phyloP scores from a whole-genome alignment of 2,888 invertebrate genomes.

The Anarsia innoxiella region DNA sequence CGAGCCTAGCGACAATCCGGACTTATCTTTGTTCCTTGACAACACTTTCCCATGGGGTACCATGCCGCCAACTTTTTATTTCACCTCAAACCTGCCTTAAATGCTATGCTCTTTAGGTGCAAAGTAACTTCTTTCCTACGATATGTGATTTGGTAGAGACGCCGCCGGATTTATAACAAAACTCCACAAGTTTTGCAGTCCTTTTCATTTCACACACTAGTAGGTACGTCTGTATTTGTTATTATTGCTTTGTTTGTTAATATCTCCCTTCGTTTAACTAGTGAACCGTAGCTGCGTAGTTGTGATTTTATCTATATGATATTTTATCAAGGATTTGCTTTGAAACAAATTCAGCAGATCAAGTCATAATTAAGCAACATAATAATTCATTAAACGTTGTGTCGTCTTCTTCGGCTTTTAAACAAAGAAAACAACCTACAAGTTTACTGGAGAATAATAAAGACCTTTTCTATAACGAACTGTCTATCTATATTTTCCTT shows the following conservation, averaged over 20 bases:
- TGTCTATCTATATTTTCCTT: no score
- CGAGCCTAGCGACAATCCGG: conserved; percentile 61
- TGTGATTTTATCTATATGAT: no score
- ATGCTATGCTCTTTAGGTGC: not conserved
- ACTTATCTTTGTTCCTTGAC: conserved; percentile 68
- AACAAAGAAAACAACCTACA: no score
- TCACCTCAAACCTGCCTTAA: conserved; percentile 24
- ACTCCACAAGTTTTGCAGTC: conserved; percentile 62
- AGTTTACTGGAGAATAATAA: no score
- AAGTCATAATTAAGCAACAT: no score
- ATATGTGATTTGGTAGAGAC: conserved; percentile 22
- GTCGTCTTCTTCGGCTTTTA: no score
- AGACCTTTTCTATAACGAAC: no score
- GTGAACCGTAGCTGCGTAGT: no score
- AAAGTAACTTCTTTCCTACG: conserved; percentile 24
- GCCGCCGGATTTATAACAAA: conserved; percentile 53
- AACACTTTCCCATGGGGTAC: conserved; percentile 65
- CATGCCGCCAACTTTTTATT: conserved; percentile 25
- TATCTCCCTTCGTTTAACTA: conserved; percentile 24
- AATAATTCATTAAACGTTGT: no score
- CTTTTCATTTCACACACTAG: conserved; percentile 59
- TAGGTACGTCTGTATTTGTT: conserved; percentile 41
- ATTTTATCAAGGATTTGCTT: no score
- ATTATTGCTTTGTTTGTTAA: conserved; percentile 30
- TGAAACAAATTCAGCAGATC: no score